phyloP scores from a whole-genome alignment of 2,797 vertebrate species.

The Semotilus atromaculatus region DNA sequence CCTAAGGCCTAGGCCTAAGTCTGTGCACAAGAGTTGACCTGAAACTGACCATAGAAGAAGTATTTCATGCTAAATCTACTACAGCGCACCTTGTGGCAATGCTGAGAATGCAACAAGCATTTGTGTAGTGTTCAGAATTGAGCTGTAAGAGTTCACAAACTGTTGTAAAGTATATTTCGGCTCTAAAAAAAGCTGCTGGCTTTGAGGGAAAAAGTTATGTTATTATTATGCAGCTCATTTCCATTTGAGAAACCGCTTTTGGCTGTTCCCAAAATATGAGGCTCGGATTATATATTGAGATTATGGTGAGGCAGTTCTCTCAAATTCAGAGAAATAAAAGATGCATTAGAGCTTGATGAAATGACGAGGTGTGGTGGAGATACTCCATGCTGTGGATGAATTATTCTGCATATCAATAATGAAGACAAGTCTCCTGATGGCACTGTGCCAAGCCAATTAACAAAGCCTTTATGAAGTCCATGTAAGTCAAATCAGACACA shows the following conservation, averaged over 20 bases:
- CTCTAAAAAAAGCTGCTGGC: not conserved
- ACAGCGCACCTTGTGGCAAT: not conserved
- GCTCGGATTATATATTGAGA: conserved; percentile 14
- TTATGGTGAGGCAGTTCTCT: not conserved
- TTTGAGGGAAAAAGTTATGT: not conserved
- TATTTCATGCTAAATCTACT: not conserved
- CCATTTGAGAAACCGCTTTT: not conserved
- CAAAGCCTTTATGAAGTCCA: not conserved
- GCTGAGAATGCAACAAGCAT: not conserved
- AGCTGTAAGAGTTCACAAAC: not conserved
- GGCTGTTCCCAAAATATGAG: conserved; percentile 19
- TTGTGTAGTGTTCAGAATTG: not conserved
- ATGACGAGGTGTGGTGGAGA: not conserved
- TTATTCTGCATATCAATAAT: not conserved
- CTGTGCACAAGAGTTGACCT: not conserved
- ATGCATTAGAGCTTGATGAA: not conserved
- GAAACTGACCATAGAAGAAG: not conserved
- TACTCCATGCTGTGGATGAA: not conserved
- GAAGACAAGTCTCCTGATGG: not conserved
- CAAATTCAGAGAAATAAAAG: conserved; percentile 6
- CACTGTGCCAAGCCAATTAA: conserved; percentile 29
- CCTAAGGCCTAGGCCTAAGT: too few species aligned
- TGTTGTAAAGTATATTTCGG: not conserved
- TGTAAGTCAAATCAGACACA: conserved; percentile 15
- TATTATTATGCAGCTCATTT: conserved; percentile 15